phyloP scores from a whole-genome alignment of 2,888 invertebrate species.

The Sinhomidia bicolor region DNA sequence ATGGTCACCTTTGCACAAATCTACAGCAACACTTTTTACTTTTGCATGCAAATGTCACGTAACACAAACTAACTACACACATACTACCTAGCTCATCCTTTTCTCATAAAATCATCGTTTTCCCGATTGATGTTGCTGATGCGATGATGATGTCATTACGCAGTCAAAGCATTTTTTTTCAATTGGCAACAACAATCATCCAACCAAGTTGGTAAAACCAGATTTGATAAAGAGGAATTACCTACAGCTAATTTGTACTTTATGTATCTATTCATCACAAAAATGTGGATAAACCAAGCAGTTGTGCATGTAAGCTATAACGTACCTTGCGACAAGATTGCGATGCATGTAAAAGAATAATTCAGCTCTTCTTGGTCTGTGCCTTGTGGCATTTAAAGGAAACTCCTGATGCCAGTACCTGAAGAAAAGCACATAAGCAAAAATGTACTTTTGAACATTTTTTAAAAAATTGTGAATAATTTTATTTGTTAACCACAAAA shows the following conservation, averaged over 20 bases:
- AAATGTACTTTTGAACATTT: background rate
- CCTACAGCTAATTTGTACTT: background rate
- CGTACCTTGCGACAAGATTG: constrained; percentile 62
- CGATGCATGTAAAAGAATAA: constrained; percentile 69
- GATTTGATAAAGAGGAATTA: background rate
- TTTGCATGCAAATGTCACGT: constrained; percentile 14
- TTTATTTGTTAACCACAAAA: too few relatives aligned
- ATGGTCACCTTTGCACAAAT: too few relatives aligned
- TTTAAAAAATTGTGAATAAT: too few relatives aligned
- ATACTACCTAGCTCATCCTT: too few relatives aligned
- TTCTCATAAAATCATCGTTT: too few relatives aligned
- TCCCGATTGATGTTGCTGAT: too few relatives aligned
- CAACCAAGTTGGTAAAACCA: background rate
- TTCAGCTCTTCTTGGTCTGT: constrained; percentile 39
- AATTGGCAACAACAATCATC: background rate
- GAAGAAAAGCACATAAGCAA: background rate
- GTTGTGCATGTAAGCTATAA: too few relatives aligned
- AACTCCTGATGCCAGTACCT: constrained; percentile 70
- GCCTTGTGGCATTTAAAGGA: constrained; percentile 55
- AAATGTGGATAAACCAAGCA: too few relatives aligned
- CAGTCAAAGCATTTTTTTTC: background rate
- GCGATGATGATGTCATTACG: too few relatives aligned
- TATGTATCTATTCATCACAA: background rate
- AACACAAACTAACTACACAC: too few relatives aligned
- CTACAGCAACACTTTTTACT: background rate